A percentile compares a stretch with the other conserved stretches of the same genome.
Conservation (phyloP, 1,140 invertebrate genomes). For the Halesus radiatus region DNA sequence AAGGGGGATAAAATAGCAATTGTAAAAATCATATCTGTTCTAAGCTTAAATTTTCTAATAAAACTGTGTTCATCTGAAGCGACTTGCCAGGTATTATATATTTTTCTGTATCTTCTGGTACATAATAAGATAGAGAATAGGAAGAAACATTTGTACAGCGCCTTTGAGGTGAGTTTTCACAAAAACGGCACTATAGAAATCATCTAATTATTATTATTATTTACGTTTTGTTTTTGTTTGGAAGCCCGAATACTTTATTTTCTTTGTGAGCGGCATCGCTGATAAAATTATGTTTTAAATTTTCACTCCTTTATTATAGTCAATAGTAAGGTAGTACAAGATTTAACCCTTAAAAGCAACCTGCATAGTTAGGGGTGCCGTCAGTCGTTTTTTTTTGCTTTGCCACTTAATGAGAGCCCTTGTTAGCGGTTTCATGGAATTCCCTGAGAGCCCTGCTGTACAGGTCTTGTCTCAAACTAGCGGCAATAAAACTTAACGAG, state of each 20-base stretch:
- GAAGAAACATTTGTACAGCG: too few species aligned
- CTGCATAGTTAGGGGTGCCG: neutral
- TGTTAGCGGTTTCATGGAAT: constrained; percentile 57
- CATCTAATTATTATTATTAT: too few species aligned
- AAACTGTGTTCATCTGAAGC: too few species aligned
- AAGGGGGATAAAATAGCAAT: too few species aligned
- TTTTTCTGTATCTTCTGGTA: too few species aligned
- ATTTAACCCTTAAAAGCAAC: neutral
- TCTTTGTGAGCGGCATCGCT: neutral
- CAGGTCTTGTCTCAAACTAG: constrained; percentile 50
- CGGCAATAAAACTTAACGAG: constrained; percentile 54
- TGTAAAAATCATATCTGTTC: too few species aligned
- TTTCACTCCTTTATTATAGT: neutral
- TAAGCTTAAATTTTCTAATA: too few species aligned
- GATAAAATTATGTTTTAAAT: neutral
- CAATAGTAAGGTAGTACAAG: neutral
- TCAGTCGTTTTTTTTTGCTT: neutral
- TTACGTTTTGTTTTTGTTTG: neutral
- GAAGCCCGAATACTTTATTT: neutral
- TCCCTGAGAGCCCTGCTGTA: constrained; percentile 32
- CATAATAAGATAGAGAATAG: too few species aligned
- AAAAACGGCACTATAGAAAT: too few species aligned
- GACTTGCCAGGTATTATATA: too few species aligned
- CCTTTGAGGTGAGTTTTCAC: too few species aligned
- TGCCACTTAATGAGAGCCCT: constrained; percentile 50